These are phyloP conservation scores for Baccha elongata DNA, from an alignment of 2,888 invertebrate genomes.

Conservation along the genomic window DNA sequence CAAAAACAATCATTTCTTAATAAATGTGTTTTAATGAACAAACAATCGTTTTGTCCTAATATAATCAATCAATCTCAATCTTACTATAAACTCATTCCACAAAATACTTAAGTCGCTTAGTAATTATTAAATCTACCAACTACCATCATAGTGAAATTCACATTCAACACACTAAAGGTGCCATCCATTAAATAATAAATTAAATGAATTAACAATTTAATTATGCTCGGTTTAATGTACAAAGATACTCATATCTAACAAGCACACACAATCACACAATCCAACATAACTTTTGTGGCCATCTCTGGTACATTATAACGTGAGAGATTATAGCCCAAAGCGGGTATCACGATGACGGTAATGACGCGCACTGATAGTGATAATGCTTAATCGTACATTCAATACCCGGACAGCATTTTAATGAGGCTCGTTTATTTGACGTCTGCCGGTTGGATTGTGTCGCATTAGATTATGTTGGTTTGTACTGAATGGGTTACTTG, in stretches of 20 bases:
- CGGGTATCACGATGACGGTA: conserved; percentile 45
- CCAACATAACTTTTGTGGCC: not conserved
- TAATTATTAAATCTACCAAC: too few relatives aligned
- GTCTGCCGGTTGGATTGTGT: conserved; percentile 15
- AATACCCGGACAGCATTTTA: conserved; percentile 56
- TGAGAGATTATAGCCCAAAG: conserved; percentile 40
- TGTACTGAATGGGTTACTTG: conserved; percentile 36
- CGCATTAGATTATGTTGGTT: conserved; percentile 21
- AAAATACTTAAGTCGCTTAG: too few relatives aligned
- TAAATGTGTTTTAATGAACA: too few relatives aligned
- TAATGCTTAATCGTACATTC: conserved; percentile 55
- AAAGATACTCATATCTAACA: not conserved
- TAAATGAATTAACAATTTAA: conserved; percentile 52
- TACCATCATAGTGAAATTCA: conserved; percentile 4
- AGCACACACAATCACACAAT: not conserved
- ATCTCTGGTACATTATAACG: conserved; percentile 29
- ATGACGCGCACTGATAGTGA: conserved; percentile 59
- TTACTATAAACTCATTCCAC: too few relatives aligned
- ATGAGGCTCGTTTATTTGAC: conserved; percentile 59
- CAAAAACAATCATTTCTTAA: too few relatives aligned
- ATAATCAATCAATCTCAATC: too few relatives aligned
- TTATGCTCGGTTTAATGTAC: conserved; percentile 33
- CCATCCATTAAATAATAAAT: conserved; percentile 55
- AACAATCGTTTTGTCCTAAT: too few relatives aligned
- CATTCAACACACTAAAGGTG: not conserved